Conservation (phyloP, 2,113 vertebrate genomes). For the Sisor rabdophorus region DNA sequence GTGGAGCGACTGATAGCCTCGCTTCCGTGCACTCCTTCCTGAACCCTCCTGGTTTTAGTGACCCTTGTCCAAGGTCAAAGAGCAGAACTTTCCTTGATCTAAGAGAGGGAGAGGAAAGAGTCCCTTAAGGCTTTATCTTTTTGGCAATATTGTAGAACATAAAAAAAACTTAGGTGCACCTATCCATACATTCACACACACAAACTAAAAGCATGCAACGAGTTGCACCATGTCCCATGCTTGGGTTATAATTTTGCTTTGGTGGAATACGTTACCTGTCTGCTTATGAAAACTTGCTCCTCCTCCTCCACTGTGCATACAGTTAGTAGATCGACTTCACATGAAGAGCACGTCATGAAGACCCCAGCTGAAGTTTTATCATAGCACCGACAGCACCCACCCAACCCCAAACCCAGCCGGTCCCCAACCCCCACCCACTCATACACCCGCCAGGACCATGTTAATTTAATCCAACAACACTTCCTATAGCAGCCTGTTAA, state of each 20-base stretch:
- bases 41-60: constrained; percentile 69
- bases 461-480: constrained; percentile 77
- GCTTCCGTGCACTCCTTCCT: constrained; percentile 68
- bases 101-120: constrained; percentile 38
- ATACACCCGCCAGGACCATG: constrained; percentile 55
- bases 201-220: constrained; percentile 45
- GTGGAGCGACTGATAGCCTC: constrained; percentile 64
- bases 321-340: constrained; percentile 15
- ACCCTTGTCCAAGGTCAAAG: constrained; percentile 69
- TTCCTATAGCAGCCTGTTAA: constrained; percentile 78
- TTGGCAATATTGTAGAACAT: not conserved
- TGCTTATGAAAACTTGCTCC: constrained; percentile 35
- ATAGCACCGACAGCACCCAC: constrained; percentile 17
- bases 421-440: constrained; percentile 42
- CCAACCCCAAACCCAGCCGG: constrained; percentile 18
- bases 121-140: constrained; percentile 25
- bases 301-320: not conserved
- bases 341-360: constrained; percentile 34
- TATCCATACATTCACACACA: not conserved
- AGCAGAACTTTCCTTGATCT: constrained; percentile 48
- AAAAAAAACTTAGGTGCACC: not conserved
- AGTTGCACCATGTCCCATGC: constrained; percentile 41
- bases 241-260: constrained; percentile 48
- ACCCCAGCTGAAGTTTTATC: constrained; percentile 31
- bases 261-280: not conserved